Base-by-base conservation (phyloP, 2,888 invertebrate genomes). In the Scaptomyza flava region DNA sequence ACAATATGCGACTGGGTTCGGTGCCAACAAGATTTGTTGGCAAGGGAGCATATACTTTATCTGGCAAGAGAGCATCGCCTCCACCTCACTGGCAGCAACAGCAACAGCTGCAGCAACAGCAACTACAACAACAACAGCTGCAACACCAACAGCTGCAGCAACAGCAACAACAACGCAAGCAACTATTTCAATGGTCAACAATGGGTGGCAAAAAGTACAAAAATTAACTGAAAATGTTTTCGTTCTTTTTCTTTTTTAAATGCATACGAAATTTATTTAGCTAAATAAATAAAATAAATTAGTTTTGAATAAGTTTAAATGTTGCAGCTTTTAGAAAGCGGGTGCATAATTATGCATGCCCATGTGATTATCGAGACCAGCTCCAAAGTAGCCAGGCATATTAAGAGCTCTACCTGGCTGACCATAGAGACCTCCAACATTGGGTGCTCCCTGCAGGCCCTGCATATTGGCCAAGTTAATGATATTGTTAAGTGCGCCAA, bases 221-320 rank as follows among this genome's bases (percentile, higher is more conserved):
- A 41, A 41, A 77, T 14, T 56, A 42, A 51, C 3, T 14, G 2
- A 17, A 11, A 33, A 11, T 11, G 6, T 4, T 33, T 33, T 33
- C 4, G 23, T 23, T 23, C 23, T 27, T 9, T 41, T 23, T 11
- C 2, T 5, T 23, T 20, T 45, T 46, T 45, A 50, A 63, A 36
- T 72, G 68, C 64, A 41, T 41, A 6, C 57, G 51, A 51, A 70
- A 61, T 69, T 62, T 73, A 53, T 82, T 80, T 67, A 53, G 70
- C 74, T 68, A 81, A 84, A 87, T 87, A 85, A 85, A 82, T 87
- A 72, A 68, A 79, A 81, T 87, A 72, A 85, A 87, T 84, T 66
- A 54, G 38, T 42, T 52, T 46, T 17, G 42, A 47, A 50, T 58
- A 68, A 20, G 17, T 48, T 47, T 33, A 9, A 9, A 50, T 9